These are phyloP conservation scores for Chloroclysta siterata DNA, from an alignment of 2,888 invertebrate genomes.

Conservation along the genomic window DNA sequence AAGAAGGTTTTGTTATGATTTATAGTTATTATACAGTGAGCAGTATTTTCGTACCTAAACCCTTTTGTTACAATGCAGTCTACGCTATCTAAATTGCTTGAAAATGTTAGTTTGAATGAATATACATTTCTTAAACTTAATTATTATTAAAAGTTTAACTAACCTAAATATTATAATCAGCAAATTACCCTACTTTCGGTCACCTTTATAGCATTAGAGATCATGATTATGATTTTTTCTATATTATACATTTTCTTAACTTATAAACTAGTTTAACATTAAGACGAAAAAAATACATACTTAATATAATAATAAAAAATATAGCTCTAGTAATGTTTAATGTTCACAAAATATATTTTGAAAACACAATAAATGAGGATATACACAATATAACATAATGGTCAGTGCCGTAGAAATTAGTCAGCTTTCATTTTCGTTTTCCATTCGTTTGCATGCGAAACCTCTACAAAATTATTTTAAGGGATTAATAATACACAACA, in stretches of 20 bases:
- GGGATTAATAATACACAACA: slow-evolving; percentile 67
- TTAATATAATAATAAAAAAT: slow-evolving; percentile 64
- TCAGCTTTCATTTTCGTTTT: slow-evolving; percentile 40
- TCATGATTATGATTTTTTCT: background rate
- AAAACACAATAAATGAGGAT: slow-evolving; percentile 48
- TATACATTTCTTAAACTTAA: background rate
- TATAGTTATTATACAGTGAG: no score
- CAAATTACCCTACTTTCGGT: background rate
- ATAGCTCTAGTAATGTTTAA: slow-evolving; percentile 65
- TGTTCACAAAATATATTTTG: slow-evolving; percentile 43
- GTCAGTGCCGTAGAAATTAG: slow-evolving; percentile 35
- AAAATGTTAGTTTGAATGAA: background rate
- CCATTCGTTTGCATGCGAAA: slow-evolving; percentile 81
- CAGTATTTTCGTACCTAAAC: background rate
- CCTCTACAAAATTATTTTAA: slow-evolving; percentile 75
- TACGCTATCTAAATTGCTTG: background rate
- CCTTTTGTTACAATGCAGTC: background rate
- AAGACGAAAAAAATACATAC: slow-evolving; percentile 69
- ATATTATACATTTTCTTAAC: slow-evolving; percentile 2
- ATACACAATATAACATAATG: slow-evolving; percentile 43
- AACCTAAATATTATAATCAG: background rate
- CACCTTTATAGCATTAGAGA: background rate
- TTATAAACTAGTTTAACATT: slow-evolving; percentile 19
- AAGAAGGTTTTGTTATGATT: no score
- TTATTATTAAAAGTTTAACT: no score